Conservation (phyloP, 92 coral and sea anemone species). For the Micromussa lordhowensis region DNA sequence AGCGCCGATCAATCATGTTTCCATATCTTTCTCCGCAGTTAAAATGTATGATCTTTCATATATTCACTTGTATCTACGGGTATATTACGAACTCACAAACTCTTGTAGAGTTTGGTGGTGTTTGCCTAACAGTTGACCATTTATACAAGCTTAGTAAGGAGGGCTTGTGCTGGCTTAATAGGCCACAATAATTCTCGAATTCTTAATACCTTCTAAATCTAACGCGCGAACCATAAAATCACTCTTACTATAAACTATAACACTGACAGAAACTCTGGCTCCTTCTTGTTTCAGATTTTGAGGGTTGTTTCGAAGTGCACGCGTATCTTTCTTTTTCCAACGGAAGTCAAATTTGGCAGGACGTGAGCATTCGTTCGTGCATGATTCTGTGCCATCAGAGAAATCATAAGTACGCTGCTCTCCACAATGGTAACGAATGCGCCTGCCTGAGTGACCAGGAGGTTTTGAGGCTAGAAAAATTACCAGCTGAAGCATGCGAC, state of each 20-base stretch:
- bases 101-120: no score
- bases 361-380: constrained; percentile 75
- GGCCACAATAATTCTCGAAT: no score
- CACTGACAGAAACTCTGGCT: not conserved
- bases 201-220: no score
- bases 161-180: no score
- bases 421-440: constrained; percentile 82
- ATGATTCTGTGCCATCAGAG: constrained; percentile 77
- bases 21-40: no score
- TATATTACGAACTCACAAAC: no score
- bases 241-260: not conserved
- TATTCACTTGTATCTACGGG: no score
- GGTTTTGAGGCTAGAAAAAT: constrained; percentile 51
- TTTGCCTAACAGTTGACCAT: no score
- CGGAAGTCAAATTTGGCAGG: constrained; percentile 69
- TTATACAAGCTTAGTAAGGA: no score
- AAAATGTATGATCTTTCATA: no score
- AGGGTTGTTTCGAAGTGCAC: constrained; percentile 80
- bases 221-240: no score
- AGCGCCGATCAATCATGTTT: no score
- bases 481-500: constrained; percentile 59
- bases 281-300: constrained; percentile 56
- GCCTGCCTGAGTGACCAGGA: constrained; percentile 66
- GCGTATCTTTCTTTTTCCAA: constrained; percentile 68
- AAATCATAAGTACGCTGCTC: constrained; percentile 57